Conservation (phyloP, 2,888 invertebrate species). For the Sialis fuliginosa region DNA sequence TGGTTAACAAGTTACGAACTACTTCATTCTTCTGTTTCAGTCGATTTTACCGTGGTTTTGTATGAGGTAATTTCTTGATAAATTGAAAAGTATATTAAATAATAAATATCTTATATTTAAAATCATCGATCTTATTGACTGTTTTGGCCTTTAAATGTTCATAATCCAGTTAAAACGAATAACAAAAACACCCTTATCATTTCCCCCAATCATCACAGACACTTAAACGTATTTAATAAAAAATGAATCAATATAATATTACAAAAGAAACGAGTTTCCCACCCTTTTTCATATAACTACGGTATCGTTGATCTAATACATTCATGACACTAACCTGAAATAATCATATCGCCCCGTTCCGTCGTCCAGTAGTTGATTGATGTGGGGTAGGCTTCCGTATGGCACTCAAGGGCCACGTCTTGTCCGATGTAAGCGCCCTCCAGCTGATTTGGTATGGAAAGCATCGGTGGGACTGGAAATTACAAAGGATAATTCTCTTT, state of each 20-base stretch:
- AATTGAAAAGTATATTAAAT: too few species aligned
- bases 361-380: constrained; percentile 93
- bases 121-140: too few species aligned
- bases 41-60: too few species aligned
- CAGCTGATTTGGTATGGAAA: constrained; percentile 83
- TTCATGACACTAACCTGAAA: constrained; percentile 52
- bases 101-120: too few species aligned
- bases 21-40: too few species aligned
- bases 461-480: constrained; percentile 74
- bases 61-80: too few species aligned
- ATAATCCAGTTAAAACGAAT: too few species aligned
- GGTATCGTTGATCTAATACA: not conserved
- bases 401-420: constrained; percentile 75
- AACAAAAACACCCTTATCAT: not conserved
- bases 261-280: not conserved
- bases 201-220: not conserved
- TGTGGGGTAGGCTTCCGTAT: constrained; percentile 81
- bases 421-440: constrained; percentile 80
- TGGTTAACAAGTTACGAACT: too few species aligned
- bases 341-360: constrained; percentile 80
- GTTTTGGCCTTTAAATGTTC: too few species aligned
- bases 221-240: not conserved
- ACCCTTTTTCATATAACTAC: not conserved
- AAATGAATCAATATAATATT: too few species aligned
- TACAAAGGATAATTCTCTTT: constrained; percentile 7